A percentile compares a stretch with the other conserved stretches of the same genome.
Conservation (phyloP, 2,797 vertebrate species). For the Malurus leucopterus region DNA sequence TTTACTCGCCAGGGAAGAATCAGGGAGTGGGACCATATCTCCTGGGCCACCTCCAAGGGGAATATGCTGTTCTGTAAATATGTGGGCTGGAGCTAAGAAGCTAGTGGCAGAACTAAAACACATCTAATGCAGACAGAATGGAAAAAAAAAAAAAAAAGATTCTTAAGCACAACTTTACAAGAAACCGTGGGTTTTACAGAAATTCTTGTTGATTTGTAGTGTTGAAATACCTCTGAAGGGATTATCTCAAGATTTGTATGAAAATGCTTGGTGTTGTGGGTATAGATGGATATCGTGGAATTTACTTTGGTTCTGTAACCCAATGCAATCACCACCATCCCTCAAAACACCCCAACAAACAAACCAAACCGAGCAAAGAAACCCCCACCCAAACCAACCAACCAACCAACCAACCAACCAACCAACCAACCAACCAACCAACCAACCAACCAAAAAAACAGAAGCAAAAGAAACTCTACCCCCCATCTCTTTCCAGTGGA, state of each 20-base stretch:
- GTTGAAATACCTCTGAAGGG: neutral
- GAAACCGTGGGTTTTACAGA: neutral
- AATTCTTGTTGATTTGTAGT: neutral
- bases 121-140: neutral
- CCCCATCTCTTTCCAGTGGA: neutral
- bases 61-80: neutral
- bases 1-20: neutral
- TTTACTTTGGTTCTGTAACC: neutral
- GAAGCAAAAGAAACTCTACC: accelerated
- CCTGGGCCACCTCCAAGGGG: neutral
- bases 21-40: neutral
- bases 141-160: neutral
- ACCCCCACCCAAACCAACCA: neutral
- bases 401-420: neutral
- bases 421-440: neutral
- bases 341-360: neutral
- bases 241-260: neutral
- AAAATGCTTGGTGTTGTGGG: neutral
- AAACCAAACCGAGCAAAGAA: neutral
- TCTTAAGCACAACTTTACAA: neutral
- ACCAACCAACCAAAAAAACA: neutral
- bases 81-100: neutral
- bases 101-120: neutral
- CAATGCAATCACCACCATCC: neutral
- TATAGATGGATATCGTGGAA: neutral